phyloP scores from a whole-genome alignment of 1,140 invertebrate species.

The Hirudo medicinalis region DNA sequence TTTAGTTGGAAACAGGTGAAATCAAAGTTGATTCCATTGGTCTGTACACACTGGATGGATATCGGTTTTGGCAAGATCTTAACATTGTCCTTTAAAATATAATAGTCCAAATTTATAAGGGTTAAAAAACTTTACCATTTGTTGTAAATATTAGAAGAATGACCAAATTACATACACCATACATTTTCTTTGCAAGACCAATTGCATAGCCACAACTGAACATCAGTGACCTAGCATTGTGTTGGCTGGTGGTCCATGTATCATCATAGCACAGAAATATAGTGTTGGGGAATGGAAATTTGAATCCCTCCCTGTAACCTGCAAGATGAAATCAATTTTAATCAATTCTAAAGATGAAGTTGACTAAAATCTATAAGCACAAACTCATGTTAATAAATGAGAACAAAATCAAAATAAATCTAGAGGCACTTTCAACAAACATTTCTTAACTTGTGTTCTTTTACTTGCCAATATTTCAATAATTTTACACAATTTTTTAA shows the following conservation, averaged over 20 bases:
- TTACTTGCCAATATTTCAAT: no score
- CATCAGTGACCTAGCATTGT: conserved; percentile 26
- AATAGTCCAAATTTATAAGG: conserved; percentile 1
- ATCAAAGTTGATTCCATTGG: conserved; percentile 57
- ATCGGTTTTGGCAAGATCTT: conserved; percentile 60
- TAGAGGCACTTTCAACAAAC: no score
- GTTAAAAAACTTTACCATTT: background rate
- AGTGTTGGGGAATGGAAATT: conserved; percentile 52
- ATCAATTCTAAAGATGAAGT: no score
- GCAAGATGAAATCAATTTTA: conserved; percentile 14
- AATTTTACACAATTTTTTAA: no score
- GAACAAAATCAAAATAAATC: no score
- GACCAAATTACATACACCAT: conserved; percentile 47
- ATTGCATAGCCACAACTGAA: conserved; percentile 52
- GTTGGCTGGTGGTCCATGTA: conserved; percentile 43
- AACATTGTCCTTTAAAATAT: conserved; percentile 47
- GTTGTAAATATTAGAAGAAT: conserved; percentile 15
- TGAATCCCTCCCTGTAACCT: conserved; percentile 26
- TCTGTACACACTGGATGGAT: conserved; percentile 62
- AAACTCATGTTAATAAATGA: no score
- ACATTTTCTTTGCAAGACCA: conserved; percentile 54
- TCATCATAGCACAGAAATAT: conserved; percentile 54
- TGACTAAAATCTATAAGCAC: no score
- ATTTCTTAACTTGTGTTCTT: no score
- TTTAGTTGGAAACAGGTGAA: conserved; percentile 75